Evolutionary conservation across 2,797 vertebrate genomes (phyloP).

Genomic region (Garrulus glandarius): DNA sequence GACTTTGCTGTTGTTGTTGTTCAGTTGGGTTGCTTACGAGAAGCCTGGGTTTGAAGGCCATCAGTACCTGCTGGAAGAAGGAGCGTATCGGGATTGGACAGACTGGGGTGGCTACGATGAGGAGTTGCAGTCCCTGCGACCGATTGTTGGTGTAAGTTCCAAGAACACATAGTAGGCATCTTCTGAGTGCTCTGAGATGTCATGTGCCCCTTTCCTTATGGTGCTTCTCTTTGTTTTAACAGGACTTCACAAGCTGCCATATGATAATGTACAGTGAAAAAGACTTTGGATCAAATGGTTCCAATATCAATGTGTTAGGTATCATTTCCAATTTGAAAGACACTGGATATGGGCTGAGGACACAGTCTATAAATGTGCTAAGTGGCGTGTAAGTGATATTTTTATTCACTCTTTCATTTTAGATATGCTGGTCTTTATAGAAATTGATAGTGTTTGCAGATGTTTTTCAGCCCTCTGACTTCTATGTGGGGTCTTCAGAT

Average conservation of each 20-base stretch:
- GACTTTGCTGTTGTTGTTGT: neutral
- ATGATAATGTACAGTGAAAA: constrained; percentile 88
- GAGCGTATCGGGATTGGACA: constrained; percentile 84
- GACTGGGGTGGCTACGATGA: constrained; percentile 87
- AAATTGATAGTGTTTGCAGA: neutral
- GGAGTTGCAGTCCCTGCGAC: constrained; percentile 84
- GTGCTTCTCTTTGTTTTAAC: constrained; percentile 32
- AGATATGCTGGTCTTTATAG: neutral
- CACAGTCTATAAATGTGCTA: constrained; percentile 85
- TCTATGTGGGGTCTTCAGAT: neutral
- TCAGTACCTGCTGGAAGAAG: constrained; percentile 95
- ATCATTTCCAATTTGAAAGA: constrained; percentile 85
- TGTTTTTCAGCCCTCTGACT: neutral
- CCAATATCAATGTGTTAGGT: constrained; percentile 83
- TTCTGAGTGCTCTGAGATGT: neutral
- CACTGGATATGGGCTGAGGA: constrained; percentile 82
- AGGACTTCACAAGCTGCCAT: constrained; percentile 88
- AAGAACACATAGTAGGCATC: neutral
- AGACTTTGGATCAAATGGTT: constrained; percentile 80
- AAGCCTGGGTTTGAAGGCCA: constrained; percentile 87
- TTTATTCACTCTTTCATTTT: neutral
- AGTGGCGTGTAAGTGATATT: constrained; percentile 88
- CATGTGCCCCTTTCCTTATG: neutral
- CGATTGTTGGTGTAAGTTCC: constrained; percentile 83
- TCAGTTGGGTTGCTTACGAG: constrained; percentile 92